Evolutionary conservation across 1,140 invertebrate genomes (phyloP).

Genomic region (Anthonomus grandis): DNA sequence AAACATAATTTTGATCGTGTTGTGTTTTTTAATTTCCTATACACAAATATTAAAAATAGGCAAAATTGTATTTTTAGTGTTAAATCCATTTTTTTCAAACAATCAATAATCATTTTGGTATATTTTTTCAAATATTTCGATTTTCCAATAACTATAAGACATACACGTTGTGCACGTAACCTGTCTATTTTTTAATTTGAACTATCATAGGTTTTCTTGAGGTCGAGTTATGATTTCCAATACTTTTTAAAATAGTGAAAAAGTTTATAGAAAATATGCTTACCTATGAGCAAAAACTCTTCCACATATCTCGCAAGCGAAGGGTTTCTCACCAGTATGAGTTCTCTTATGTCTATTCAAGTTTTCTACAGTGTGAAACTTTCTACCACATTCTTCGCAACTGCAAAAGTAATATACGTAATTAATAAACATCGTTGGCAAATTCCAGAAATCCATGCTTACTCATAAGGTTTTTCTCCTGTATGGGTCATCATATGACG

Average conservation of each 20-base stretch:
- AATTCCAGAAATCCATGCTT: slow-evolving; percentile 40
- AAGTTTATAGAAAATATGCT: background rate
- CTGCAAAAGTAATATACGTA: slow-evolving; percentile 8
- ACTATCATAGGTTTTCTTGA: too few relatives aligned
- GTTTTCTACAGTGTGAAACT: slow-evolving; percentile 46
- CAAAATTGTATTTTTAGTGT: too few relatives aligned
- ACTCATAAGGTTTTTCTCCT: slow-evolving; percentile 61
- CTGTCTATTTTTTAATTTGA: too few relatives aligned
- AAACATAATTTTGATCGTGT: too few relatives aligned
- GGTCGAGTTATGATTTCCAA: too few relatives aligned
- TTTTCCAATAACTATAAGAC: too few relatives aligned
- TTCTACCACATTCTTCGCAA: slow-evolving; percentile 42
- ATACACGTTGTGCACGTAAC: too few relatives aligned
- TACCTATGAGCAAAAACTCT: slow-evolving; percentile 45
- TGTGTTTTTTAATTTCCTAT: too few relatives aligned
- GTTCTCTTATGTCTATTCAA: slow-evolving; percentile 63
- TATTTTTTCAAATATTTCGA: too few relatives aligned
- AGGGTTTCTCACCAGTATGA: slow-evolving; percentile 62
- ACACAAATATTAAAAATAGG: too few relatives aligned
- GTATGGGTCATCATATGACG: slow-evolving; percentile 82
- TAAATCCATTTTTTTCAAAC: too few relatives aligned
- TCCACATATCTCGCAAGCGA: slow-evolving; percentile 41
- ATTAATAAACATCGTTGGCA: background rate
- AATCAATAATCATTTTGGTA: too few relatives aligned
- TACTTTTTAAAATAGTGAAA: background rate